Percentiles rank a stretch among this genome's conserved stretches.
Evolutionary conservation across 2,113 vertebrate species (phyloP).

Genomic region (Mobula birostris): DNA sequence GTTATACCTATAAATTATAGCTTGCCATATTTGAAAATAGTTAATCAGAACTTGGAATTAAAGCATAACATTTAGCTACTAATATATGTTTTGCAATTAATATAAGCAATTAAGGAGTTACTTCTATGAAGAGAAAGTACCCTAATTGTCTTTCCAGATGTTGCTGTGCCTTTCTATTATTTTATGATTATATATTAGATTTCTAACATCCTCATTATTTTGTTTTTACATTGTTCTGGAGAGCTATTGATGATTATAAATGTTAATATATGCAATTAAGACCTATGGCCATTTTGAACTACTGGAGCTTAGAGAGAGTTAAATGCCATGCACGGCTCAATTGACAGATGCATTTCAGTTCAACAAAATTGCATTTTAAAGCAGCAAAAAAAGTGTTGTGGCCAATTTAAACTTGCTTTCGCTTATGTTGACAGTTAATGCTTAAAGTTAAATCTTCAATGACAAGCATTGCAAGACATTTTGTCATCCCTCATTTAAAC

Average conservation of each 20-base stretch:
- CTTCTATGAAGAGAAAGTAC: no score
- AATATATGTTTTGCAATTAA: no score
- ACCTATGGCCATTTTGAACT: background rate
- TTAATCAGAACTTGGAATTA: no score
- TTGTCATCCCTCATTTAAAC: slow-evolving; percentile 36
- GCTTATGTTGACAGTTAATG: slow-evolving; percentile 33
- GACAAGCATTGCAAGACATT: slow-evolving; percentile 28
- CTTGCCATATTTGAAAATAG: no score
- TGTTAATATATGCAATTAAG: background rate
- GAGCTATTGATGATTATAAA: background rate
- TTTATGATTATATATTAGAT: no score
- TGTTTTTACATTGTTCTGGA: no score
- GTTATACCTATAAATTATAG: background rate
- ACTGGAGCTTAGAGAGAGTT: background rate
- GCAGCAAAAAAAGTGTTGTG: background rate
- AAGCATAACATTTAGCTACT: no score
- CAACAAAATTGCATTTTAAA: background rate
- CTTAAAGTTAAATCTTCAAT: slow-evolving; percentile 25
- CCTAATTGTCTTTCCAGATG: no score
- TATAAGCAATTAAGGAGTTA: no score
- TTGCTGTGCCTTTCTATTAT: no score
- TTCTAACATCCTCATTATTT: no score
- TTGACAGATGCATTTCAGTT: background rate
- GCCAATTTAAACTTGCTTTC: slow-evolving; percentile 28
- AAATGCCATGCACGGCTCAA: background rate